Conservation (phyloP, 2,888 invertebrate species). For the Eupithecia vulgata region DNA sequence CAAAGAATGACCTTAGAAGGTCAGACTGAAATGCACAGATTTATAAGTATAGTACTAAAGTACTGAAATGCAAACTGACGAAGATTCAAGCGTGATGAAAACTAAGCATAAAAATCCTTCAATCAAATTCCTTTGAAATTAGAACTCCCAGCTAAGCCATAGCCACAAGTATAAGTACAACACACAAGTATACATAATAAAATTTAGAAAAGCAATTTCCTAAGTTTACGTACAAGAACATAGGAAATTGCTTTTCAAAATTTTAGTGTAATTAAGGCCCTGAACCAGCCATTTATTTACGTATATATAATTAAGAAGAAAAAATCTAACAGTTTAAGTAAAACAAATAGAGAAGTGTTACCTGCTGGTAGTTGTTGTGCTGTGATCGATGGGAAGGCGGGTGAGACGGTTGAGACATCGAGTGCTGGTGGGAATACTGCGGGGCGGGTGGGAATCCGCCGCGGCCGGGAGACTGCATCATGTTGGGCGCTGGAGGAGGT, state of each 20-base stretch:
- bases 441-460: slow-evolving; percentile 52
- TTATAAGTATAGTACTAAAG: too few relatives aligned
- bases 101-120: not conserved
- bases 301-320: too few relatives aligned
- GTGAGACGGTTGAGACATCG: slow-evolving; percentile 71
- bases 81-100: not conserved
- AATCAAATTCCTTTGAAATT: too few relatives aligned
- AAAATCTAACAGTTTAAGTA: too few relatives aligned
- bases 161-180: too few relatives aligned
- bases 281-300: too few relatives aligned
- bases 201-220: too few relatives aligned
- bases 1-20: not conserved
- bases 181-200: too few relatives aligned
- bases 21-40: not conserved
- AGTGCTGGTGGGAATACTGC: slow-evolving; percentile 77
- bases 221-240: too few relatives aligned
- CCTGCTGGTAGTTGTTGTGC: slow-evolving; percentile 61
- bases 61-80: not conserved
- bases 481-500: slow-evolving; percentile 31
- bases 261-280: too few relatives aligned
- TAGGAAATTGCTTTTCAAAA: too few relatives aligned
- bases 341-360: slow-evolving; percentile 28
- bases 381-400: slow-evolving; percentile 64
- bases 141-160: too few relatives aligned
- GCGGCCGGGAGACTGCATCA: slow-evolving; percentile 43